Evolutionary conservation across 2,888 invertebrate species (phyloP).

Genomic region (Cactoblastis cactorum): DNA sequence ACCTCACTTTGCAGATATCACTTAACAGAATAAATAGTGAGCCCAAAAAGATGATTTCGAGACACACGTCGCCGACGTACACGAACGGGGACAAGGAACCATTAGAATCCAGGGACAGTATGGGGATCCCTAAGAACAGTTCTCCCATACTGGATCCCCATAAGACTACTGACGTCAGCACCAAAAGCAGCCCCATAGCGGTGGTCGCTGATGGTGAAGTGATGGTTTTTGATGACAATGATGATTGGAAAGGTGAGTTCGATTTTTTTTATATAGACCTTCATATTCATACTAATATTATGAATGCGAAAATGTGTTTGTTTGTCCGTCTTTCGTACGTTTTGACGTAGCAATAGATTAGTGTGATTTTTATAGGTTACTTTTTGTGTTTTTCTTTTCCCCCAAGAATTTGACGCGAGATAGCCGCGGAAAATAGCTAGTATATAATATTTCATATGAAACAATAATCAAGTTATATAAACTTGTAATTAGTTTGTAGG

Average conservation of each 20-base stretch:
- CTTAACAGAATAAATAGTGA: slow-evolving; percentile 70
- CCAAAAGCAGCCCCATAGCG: slow-evolving; percentile 77
- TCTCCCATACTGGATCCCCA: slow-evolving; percentile 71
- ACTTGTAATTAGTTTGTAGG: too few species aligned
- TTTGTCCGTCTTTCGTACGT: too few species aligned
- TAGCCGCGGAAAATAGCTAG: too few species aligned
- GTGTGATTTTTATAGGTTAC: too few species aligned
- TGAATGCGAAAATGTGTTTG: too few species aligned
- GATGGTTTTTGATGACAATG: slow-evolving; percentile 92
- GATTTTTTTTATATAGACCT: slow-evolving; percentile 20
- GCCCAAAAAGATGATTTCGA: slow-evolving; percentile 71
- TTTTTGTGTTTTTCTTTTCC: too few species aligned
- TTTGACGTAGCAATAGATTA: too few species aligned
- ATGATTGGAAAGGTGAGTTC: slow-evolving; percentile 85
- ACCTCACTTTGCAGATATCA: slow-evolving; percentile 67
- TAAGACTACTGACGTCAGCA: slow-evolving; percentile 62
- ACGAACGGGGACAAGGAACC: slow-evolving; percentile 65
- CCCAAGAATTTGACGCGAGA: too few species aligned
- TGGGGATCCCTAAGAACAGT: slow-evolving; percentile 72
- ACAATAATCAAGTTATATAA: too few species aligned
- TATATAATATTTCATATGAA: too few species aligned
- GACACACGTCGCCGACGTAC: slow-evolving; percentile 70
- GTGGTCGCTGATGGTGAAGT: slow-evolving; percentile 87
- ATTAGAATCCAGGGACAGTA: slow-evolving; percentile 32
- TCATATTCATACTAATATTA: too few species aligned